Conservation (phyloP, 2,888 invertebrate species). For the Cremastobaeus sp. region DNA sequence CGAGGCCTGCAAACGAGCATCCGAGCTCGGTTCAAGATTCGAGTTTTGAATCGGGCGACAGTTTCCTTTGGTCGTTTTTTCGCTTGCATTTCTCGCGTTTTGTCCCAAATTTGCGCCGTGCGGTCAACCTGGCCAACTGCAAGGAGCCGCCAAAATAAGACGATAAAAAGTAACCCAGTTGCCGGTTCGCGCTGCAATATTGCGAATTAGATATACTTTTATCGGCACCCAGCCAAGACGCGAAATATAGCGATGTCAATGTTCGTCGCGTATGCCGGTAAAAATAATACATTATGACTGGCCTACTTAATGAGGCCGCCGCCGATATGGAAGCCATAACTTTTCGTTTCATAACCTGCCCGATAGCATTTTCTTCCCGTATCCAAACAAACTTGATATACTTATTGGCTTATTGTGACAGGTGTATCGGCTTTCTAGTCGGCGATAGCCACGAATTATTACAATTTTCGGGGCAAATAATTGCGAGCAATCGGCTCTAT, state of each 20-base stretch:
- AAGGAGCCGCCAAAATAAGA: slow-evolving; percentile 10
- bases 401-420: too few relatives aligned
- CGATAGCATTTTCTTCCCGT: too few relatives aligned
- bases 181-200: slow-evolving; percentile 5
- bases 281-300: slow-evolving; percentile 31
- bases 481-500: too few relatives aligned
- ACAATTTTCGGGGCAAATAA: too few relatives aligned
- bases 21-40: slow-evolving; percentile 35
- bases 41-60: too few relatives aligned
- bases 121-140: background rate
- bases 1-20: slow-evolving; percentile 59
- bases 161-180: slow-evolving; percentile 40
- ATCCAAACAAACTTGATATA: too few relatives aligned
- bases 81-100: too few relatives aligned
- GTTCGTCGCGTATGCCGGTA: slow-evolving; percentile 29
- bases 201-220: slow-evolving; percentile 39
- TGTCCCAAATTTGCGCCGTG: too few relatives aligned
- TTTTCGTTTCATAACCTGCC: slow-evolving; percentile 8
- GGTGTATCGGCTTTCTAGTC: too few relatives aligned
- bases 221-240: slow-evolving; percentile 37
- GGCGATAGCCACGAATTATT: too few relatives aligned
- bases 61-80: background rate
- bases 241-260: slow-evolving; percentile 43
- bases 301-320: slow-evolving; percentile 28
- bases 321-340: slow-evolving; percentile 12